These are phyloP conservation scores for Poeciliopsis paucimaculata DNA, from an alignment of 2,797 vertebrate genomes.

Conservation along the genomic window DNA sequence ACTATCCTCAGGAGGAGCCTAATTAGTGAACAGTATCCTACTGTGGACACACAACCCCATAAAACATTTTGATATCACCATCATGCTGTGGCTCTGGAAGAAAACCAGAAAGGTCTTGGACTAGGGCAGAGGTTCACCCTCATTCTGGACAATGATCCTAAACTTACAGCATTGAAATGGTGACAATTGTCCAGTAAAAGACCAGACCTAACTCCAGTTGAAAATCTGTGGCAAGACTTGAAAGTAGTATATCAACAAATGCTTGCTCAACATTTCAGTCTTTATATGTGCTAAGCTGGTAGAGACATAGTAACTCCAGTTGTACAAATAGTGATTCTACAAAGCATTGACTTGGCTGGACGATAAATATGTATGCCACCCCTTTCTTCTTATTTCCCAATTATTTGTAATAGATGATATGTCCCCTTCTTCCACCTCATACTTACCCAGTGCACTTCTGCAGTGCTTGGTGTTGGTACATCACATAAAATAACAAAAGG, in stretches of 20 bases:
- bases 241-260: background rate
- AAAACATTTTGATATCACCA: background rate
- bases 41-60: background rate
- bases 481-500: background rate
- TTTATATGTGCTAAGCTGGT: background rate
- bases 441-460: background rate
- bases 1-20: background rate
- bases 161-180: background rate
- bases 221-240: background rate
- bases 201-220: background rate
- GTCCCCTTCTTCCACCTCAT: background rate
- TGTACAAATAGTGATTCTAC: background rate
- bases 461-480: background rate
- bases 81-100: background rate
- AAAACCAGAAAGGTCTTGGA: background rate
- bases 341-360: background rate
- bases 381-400: background rate
- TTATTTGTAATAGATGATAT: background rate
- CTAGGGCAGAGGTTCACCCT: background rate
- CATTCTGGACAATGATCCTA: background rate
- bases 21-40: background rate
- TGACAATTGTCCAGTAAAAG: background rate
- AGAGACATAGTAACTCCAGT: background rate
- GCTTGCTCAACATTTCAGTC: background rate
- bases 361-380: background rate